Conservation (phyloP, 2,113 vertebrate species). For the Nipponia nippon region DNA sequence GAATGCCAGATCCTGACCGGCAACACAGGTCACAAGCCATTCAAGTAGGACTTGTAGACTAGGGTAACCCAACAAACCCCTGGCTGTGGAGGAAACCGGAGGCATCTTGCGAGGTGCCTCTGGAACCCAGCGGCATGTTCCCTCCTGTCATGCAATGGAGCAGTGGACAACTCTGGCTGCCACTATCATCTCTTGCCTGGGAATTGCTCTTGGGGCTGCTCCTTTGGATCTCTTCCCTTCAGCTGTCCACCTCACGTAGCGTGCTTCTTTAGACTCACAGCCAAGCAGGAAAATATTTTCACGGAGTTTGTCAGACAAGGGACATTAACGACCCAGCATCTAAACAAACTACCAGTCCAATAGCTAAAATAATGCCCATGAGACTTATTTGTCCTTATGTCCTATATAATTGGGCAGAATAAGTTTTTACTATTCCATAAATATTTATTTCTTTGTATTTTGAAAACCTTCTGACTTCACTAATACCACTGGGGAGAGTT, state of each 20-base stretch:
- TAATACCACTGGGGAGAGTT: not conserved
- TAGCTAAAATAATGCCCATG: not conserved
- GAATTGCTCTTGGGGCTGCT: not conserved
- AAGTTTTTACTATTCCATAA: not conserved
- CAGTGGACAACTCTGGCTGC: not conserved
- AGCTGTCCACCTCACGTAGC: rapidly evolving
- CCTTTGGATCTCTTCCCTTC: not conserved
- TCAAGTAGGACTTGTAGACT: not conserved
- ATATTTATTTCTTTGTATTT: not conserved
- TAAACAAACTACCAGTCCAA: not conserved
- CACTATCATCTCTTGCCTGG: not conserved
- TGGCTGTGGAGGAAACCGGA: not conserved
- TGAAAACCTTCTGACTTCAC: not conserved
- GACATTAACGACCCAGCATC: not conserved
- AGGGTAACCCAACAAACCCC: not conserved
- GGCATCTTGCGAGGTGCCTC: not conserved
- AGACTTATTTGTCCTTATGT: not conserved
- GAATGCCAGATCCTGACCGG: not conserved
- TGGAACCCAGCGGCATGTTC: not conserved
- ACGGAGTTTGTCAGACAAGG: not conserved
- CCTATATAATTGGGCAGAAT: not conserved
- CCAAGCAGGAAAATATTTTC: not conserved
- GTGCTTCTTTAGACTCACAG: not conserved
- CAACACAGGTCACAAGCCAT: not conserved
- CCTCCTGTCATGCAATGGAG: not conserved